A percentile compares a stretch with the other conserved stretches of the same genome.
phyloP scores from a whole-genome alignment of 1,140 invertebrate species.

The Drosophila nasuta region DNA sequence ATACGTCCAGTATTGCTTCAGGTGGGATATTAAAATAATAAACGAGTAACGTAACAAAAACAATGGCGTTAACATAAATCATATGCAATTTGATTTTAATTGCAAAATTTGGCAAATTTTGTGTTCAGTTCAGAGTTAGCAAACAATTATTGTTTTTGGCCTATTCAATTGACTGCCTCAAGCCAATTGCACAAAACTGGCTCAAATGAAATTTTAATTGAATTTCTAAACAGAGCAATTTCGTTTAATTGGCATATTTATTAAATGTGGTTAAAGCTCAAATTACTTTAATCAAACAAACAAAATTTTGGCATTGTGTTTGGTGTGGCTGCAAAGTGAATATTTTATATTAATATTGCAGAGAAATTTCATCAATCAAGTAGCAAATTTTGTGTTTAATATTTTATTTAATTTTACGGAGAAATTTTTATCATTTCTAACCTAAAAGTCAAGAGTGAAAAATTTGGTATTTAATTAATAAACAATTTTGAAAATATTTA shows the following conservation, averaged over 20 bases:
- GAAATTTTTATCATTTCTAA: no score
- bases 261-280: neutral
- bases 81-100: neutral
- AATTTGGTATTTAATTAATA: no score
- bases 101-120: neutral
- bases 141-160: neutral
- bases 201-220: neutral
- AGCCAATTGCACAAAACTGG: neutral
- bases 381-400: no score
- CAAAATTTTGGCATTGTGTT: no score
- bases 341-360: no score
- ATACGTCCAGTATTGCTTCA: slow-evolving; percentile 1
- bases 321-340: no score
- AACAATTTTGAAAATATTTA: no score
- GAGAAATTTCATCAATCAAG: no score
- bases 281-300: neutral
- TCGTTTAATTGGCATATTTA: neutral
- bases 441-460: no score
- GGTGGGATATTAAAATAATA: neutral
- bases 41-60: neutral
- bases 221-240: neutral
- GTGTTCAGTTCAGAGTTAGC: neutral
- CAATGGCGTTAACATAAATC: neutral
- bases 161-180: neutral
- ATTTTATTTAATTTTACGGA: no score